A percentile compares a stretch with the other conserved stretches of the same genome.
Evolutionary conservation across 2,888 invertebrate genomes (phyloP).

Genomic region (Cynaeus angustus): DNA sequence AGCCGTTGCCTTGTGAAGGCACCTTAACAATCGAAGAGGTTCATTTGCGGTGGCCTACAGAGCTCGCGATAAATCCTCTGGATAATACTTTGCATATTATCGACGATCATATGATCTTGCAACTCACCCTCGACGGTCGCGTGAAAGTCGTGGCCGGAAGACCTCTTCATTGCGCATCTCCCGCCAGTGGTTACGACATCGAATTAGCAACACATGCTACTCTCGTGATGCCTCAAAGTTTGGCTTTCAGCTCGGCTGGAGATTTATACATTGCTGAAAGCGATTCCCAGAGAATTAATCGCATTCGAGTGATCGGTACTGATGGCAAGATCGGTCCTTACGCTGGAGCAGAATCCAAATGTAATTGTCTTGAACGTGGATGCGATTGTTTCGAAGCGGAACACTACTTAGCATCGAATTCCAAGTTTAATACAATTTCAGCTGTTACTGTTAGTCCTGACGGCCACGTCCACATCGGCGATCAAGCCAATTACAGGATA

Average conservation of each 20-base stretch:
- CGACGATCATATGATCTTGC: slow-evolving; percentile 95
- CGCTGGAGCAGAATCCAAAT: slow-evolving; percentile 95
- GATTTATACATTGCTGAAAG: slow-evolving; percentile 96
- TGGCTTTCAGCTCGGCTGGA: slow-evolving; percentile 94
- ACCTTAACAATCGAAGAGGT: slow-evolving; percentile 94
- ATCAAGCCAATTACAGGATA: slow-evolving; percentile 93
- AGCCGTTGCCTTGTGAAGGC: slow-evolving; percentile 93
- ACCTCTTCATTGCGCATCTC: slow-evolving; percentile 93
- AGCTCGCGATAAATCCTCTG: slow-evolving; percentile 93
- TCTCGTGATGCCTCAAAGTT: slow-evolving; percentile 94
- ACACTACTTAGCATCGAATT: slow-evolving; percentile 92
- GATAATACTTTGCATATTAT: slow-evolving; percentile 97
- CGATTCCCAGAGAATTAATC: slow-evolving; percentile 94
- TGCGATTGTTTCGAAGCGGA: slow-evolving; percentile 96
- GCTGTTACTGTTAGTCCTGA: slow-evolving; percentile 95
- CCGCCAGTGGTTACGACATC: slow-evolving; percentile 84
- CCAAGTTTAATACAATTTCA: slow-evolving; percentile 95
- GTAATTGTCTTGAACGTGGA: slow-evolving; percentile 92
- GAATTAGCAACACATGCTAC: slow-evolving; percentile 94
- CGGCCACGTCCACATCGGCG: slow-evolving; percentile 95
- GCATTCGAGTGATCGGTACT: slow-evolving; percentile 92
- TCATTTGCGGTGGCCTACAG: slow-evolving; percentile 96
- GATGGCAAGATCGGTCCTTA: slow-evolving; percentile 95
- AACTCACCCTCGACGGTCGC: slow-evolving; percentile 92
- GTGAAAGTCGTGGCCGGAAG: slow-evolving; percentile 95